Evolutionary conservation across 2,888 invertebrate species (phyloP).

Genomic region (Ectemnius cavifrons): DNA sequence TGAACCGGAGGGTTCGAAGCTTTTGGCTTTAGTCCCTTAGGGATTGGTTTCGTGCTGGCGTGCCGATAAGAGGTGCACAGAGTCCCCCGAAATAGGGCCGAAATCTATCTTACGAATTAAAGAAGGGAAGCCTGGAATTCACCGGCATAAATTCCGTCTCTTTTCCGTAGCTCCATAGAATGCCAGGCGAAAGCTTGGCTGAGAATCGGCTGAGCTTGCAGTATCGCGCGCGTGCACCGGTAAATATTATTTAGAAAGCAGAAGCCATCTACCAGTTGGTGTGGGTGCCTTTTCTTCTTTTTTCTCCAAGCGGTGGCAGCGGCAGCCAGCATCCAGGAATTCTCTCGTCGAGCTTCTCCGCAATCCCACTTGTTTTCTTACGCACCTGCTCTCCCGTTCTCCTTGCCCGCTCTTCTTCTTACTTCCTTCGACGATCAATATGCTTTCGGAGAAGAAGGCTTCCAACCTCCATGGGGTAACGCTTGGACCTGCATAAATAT

Average conservation of each 20-base stretch:
- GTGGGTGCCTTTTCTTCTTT: too few relatives aligned
- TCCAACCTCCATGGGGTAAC: too few relatives aligned
- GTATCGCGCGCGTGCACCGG: not conserved
- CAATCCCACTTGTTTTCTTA: not conserved
- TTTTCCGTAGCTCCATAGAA: not conserved
- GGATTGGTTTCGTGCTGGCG: too few relatives aligned
- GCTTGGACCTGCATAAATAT: too few relatives aligned
- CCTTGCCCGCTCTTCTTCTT: not conserved
- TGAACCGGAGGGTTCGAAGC: too few relatives aligned
- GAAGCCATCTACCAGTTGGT: too few relatives aligned
- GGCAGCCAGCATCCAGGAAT: not conserved
- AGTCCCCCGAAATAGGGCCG: too few relatives aligned
- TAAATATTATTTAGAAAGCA: conserved; percentile 2
- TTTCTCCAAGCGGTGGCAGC: too few relatives aligned
- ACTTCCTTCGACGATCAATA: not conserved
- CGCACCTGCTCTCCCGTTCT: not conserved
- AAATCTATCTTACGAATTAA: too few relatives aligned
- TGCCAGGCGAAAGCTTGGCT: not conserved
- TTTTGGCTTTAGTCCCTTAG: too few relatives aligned
- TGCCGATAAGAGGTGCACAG: conserved; percentile 7
- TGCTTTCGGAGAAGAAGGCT: conserved; percentile 9
- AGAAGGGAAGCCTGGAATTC: not conserved
- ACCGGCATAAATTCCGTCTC: not conserved
- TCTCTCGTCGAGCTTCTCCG: not conserved
- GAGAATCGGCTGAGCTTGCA: conserved; percentile 3